These are phyloP conservation scores for Macropodus opercularis DNA, from an alignment of 2,797 vertebrate genomes.

Conservation along the genomic window DNA sequence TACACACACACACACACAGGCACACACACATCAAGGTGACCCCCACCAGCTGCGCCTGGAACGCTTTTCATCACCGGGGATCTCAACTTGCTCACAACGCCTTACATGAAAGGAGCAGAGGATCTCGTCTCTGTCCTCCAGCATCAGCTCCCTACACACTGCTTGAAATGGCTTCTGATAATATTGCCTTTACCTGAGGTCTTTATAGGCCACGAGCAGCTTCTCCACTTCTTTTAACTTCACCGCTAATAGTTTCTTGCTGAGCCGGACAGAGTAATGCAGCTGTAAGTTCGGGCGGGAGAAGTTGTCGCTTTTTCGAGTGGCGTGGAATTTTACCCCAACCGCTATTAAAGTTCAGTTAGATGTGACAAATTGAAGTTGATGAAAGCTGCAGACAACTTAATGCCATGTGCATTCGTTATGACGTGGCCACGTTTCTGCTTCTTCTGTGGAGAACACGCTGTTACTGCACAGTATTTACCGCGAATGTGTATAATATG, in stretches of 20 bases:
- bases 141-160: constrained; percentile 29
- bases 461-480: neutral
- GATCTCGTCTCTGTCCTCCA: constrained; percentile 43
- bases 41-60: constrained; percentile 71
- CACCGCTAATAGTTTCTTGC: constrained; percentile 18
- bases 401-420: constrained; percentile 4
- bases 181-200: constrained; percentile 30
- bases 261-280: constrained; percentile 7
- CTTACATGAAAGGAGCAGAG: constrained; percentile 60
- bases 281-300: constrained; percentile 7
- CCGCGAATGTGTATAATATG: neutral
- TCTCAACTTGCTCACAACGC: constrained; percentile 63
- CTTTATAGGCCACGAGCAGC: constrained; percentile 19
- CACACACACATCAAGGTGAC: constrained; percentile 67
- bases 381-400: constrained; percentile 20
- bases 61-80: constrained; percentile 58
- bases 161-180: constrained; percentile 26
- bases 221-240: constrained; percentile 31
- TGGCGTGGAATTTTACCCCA: constrained; percentile 6
- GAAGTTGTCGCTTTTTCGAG: constrained; percentile 19
- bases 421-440: neutral
- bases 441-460: neutral
- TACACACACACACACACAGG: constrained; percentile 28
- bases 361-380: constrained; percentile 11
- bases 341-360: neutral